phyloP scores from a whole-genome alignment of 2,888 invertebrate species.

The Acleris emargana region DNA sequence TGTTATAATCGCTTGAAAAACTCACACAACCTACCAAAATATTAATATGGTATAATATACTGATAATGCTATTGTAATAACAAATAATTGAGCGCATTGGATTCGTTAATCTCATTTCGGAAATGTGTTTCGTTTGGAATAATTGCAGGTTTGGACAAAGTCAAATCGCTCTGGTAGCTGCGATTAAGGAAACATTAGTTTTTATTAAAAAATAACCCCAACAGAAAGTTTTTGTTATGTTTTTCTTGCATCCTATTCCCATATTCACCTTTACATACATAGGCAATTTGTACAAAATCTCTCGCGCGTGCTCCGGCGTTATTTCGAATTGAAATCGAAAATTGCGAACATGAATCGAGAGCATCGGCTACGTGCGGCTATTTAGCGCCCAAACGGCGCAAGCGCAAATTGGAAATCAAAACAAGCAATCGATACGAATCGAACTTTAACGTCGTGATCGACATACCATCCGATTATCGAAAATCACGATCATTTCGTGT shows the following conservation, averaged over 20 bases:
- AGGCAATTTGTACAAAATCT: constrained; percentile 32
- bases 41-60: constrained; percentile 47
- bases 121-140: constrained; percentile 53
- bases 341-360: constrained; percentile 67
- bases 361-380: constrained; percentile 77
- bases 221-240: neutral
- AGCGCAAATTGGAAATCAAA: constrained; percentile 84
- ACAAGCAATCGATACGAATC: constrained; percentile 81
- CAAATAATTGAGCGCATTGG: constrained; percentile 63
- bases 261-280: constrained; percentile 33
- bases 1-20: constrained; percentile 47
- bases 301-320: constrained; percentile 47
- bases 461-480: constrained; percentile 77
- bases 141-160: constrained; percentile 39
- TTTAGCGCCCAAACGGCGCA: constrained; percentile 79
- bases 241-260: constrained; percentile 3
- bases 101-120: constrained; percentile 64
- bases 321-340: constrained; percentile 70
- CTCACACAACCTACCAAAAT: constrained; percentile 35
- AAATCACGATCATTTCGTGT: constrained; percentile 74
- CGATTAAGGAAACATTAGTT: constrained; percentile 24
- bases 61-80: constrained; percentile 65
- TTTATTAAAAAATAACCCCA: constrained; percentile 6
- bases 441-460: constrained; percentile 80
- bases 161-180: constrained; percentile 28